Evolutionary conservation across 2,797 vertebrate genomes (phyloP).

Genomic region (Florisuga fusca): DNA sequence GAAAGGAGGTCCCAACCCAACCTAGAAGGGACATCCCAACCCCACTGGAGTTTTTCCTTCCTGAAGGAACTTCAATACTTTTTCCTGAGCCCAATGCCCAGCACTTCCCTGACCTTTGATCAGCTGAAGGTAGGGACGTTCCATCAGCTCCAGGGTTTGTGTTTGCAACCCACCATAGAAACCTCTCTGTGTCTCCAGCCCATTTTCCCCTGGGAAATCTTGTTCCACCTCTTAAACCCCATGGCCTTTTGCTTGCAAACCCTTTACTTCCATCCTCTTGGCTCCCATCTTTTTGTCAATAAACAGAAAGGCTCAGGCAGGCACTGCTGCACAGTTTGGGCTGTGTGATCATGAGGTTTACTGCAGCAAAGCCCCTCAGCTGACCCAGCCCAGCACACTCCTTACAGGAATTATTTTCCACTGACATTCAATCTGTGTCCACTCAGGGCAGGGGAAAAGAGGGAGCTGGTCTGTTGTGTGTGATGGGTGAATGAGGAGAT

Average conservation of each 20-base stretch:
- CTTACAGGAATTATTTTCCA: conserved; percentile 63
- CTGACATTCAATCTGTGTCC: not conserved
- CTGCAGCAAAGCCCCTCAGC: conserved; percentile 31
- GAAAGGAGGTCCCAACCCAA: no score
- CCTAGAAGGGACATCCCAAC: no score
- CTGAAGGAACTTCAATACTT: no score
- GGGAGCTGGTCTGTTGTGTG: not conserved
- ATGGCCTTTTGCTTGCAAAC: not conserved
- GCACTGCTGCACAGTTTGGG: not conserved
- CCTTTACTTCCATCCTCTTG: not conserved
- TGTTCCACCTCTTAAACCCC: not conserved
- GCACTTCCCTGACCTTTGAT: not conserved
- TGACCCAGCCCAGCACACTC: conserved; percentile 20
- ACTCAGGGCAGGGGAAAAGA: not conserved
- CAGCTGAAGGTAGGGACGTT: not conserved
- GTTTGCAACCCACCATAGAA: not conserved
- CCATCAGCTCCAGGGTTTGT: not conserved
- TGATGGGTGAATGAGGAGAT: not conserved
- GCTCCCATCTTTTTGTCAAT: not conserved
- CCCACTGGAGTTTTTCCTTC: no score
- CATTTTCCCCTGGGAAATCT: not conserved
- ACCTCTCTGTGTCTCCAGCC: not conserved
- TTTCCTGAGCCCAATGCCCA: no score
- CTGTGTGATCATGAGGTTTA: conserved; percentile 21
- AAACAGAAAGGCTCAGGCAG: conserved; percentile 42